Base-by-base conservation (phyloP, 2,113 vertebrate species). In the Corythoichthys haematopterus region DNA sequence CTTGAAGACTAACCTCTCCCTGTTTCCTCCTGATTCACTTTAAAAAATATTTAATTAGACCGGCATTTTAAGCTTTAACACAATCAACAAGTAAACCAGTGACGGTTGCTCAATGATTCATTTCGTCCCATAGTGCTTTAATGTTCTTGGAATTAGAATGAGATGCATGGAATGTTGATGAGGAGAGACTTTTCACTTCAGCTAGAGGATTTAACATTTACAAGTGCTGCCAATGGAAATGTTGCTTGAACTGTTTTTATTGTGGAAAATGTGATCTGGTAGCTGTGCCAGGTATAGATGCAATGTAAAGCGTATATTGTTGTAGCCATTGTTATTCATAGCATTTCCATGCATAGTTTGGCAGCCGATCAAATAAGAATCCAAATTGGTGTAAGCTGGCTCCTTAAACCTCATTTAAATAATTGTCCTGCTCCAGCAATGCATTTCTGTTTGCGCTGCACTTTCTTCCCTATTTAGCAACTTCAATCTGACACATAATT, bases 371-470 rank as follows among this genome's bases (percentile, higher is more conserved):
- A 68, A 72, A 63, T 62, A 78, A 60, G 53, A 66, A 74, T 79
- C 37, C 61, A 66, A 77, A 69, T 2, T 53, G 47, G 38, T 71
- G 74, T 75, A 68, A 72, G 69, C 51, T 72, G 59, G 65, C 77
- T 72, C 59, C 64, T 75, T 53, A 69, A 52, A 47, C 11, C 76
- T 35, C 60, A 85, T 78, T 83, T 68, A 75, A 66, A 73, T 85
- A 80, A 81, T 73, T 70, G 72, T 69, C 66, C 69, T 11, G 6
- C 51, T 70, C 40, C 50, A 36, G 20, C 65, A 51, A 50, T 40
- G 58, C 59, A 59, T 66, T 28, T 5, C n/a, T 60, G 51, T 67
- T 74, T 68, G 57, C 50, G 57, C 51, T 45, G 16, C 61, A 40
- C 55, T 69, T 76, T 72, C 38, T 64, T n/a, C 40, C 33, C 51